Evolutionary conservation across 2,888 invertebrate genomes (phyloP).

Genomic region (Nomada fabriciana): DNA sequence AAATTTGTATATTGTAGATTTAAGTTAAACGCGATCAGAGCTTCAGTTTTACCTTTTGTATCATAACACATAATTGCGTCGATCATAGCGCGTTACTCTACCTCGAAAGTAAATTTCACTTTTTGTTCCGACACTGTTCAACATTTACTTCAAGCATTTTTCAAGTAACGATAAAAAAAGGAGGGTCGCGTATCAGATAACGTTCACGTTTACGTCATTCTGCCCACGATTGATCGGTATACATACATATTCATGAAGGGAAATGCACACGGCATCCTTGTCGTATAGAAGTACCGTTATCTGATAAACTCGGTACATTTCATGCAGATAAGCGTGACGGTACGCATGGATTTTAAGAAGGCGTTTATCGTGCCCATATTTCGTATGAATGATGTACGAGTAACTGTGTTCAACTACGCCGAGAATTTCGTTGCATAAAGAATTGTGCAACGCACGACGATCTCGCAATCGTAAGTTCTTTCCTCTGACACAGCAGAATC

Average conservation of each 20-base stretch:
- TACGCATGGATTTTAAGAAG: conserved; percentile 1
- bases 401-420: background rate
- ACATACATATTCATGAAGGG: background rate
- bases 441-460: background rate
- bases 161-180: conserved; percentile 14
- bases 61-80: conserved; percentile 2
- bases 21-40: background rate
- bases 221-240: conserved; percentile 19
- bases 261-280: conserved; percentile 15
- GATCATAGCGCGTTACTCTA: conserved; percentile 6
- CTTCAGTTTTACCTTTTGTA: background rate
- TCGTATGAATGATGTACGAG: background rate
- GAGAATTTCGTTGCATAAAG: background rate
- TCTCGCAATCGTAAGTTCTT: background rate
- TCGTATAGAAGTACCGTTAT: conserved; percentile 10
- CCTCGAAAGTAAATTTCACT: conserved; percentile 23
- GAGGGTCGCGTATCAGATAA: conserved; percentile 10
- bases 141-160: conserved; percentile 8
- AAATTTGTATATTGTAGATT: too few species aligned
- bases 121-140: background rate
- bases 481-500: too few species aligned
- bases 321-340: conserved; percentile 7
- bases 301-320: conserved; percentile 17
- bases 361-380: background rate
- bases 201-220: conserved; percentile 28